Base-by-base conservation (phyloP, 2,797 vertebrate species). In the Nannoperca australis region DNA sequence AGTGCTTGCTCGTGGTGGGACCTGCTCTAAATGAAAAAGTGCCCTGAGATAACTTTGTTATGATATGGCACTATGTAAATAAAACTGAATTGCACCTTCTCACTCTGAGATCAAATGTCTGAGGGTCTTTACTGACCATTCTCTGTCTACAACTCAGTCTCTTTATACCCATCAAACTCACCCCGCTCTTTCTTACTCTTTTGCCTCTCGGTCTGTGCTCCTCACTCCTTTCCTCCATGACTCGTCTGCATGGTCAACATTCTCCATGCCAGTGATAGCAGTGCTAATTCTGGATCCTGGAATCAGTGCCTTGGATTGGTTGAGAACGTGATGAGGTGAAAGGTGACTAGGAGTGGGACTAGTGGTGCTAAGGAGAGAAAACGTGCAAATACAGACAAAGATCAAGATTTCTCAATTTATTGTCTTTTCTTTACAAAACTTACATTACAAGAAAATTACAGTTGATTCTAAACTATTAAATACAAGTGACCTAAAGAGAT, bases 211-310 rank as follows among this genome's bases (percentile, higher is more conserved):
- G 56, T 44, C 66, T 74, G 51, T 36, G 44, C 63, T 22, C 42
- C 36, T 71, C 67, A n/a, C 36, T 67, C 14, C 10, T 62, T 63
- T 72, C 79, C 78, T 82, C 56, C 34, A 10, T 68, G 64, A 64
- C 81, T 71, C 32, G 66, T 72, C 76, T 76, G 68, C 85, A 61
- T 77, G 76, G 79, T 80, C 76, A 34, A 79, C 91, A 85, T 89
- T 88, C 88, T 82, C 75, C 56, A 44, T 75, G 86, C 85, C 88
- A 84, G 70, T 91, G 91, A 94, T 94, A 93, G 88, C 86, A 6
- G 68, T 9, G 82, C 92, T 94, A 93, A 92, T 89, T 92, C 78
- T 90, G 91, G 92, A 91, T 71, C 76, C 68, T 44, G 60, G 84
- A 80, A 73, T 70, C 76, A 30, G 53, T 56, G 73, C 49, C 55